These are phyloP conservation scores for Cryptocheilus praepositus DNA, from an alignment of 2,888 invertebrate genomes.

Conservation along the genomic window DNA sequence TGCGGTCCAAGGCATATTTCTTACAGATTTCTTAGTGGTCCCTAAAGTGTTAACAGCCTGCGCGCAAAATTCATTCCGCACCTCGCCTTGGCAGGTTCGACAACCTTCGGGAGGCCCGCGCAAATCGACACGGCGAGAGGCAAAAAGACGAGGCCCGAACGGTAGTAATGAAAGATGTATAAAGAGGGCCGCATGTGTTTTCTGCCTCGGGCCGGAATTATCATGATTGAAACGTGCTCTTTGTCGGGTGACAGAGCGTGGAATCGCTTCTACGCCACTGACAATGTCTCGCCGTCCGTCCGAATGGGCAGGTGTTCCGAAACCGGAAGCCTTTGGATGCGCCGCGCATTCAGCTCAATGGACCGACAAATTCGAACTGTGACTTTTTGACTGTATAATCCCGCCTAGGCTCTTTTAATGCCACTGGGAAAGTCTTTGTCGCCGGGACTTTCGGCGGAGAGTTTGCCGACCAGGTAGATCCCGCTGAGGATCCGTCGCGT, in stretches of 20 bases:
- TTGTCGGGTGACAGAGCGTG: conserved; percentile 21
- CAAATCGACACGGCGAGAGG: too few relatives aligned
- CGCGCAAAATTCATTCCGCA: too few relatives aligned
- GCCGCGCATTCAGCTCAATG: conserved; percentile 68
- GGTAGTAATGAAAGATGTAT: conserved; percentile 2
- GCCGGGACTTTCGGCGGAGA: conserved; percentile 12
- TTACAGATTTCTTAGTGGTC: too few relatives aligned
- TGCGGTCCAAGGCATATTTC: too few relatives aligned
- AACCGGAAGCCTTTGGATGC: conserved; percentile 72
- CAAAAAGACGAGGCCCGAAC: too few relatives aligned
- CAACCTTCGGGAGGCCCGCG: too few relatives aligned
- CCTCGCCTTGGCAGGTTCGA: too few relatives aligned
- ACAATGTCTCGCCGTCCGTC: conserved; percentile 16
- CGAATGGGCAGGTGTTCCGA: conserved; percentile 69
- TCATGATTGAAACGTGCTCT: conserved; percentile 26
- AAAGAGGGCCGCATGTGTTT: conserved; percentile 9
- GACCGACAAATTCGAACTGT: conserved; percentile 73
- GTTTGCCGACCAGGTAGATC: neutral
- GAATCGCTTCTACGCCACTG: conserved; percentile 38
- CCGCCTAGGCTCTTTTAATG: conserved; percentile 56
- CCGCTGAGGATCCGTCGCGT: conserved; percentile 21
- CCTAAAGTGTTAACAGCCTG: too few relatives aligned
- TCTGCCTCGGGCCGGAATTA: conserved; percentile 17
- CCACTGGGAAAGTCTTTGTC: conserved; percentile 60
- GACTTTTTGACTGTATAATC: conserved; percentile 74